Evolutionary conservation across 2,888 invertebrate genomes (phyloP).

Genomic region (Aphidius colemani): DNA sequence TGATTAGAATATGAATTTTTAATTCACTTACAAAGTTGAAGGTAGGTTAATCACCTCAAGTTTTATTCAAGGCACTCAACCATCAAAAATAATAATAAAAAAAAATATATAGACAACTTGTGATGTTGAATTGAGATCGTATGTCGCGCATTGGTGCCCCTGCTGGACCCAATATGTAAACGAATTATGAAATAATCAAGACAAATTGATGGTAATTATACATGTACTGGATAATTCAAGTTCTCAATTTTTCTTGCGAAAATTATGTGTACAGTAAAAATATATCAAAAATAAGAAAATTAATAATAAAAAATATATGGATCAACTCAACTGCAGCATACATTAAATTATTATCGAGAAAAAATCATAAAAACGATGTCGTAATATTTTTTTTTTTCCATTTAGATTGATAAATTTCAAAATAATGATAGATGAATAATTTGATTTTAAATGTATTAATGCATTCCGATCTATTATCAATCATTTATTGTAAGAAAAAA

Average conservation of each 20-base stretch:
- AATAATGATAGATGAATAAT: no score
- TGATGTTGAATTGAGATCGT: conserved; percentile 11
- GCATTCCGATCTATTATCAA: no score
- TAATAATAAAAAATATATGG: no score
- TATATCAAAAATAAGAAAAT: no score
- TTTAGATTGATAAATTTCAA: no score
- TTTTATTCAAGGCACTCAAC: conserved; percentile 9
- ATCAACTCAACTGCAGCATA: no score
- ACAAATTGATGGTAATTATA: conserved; percentile 37
- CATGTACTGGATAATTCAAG: neutral
- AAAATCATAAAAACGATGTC: no score
- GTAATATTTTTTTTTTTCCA: no score
- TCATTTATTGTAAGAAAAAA: no score
- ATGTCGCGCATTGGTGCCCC: conserved; percentile 16
- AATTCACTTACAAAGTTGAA: conserved; percentile 1
- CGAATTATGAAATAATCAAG: conserved; percentile 39
- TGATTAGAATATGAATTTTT: neutral
- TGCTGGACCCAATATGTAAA: conserved; percentile 33
- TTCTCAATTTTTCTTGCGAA: conserved; percentile 6
- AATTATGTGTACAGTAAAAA: conserved; percentile 3
- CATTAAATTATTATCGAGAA: no score
- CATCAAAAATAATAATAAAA: conserved; percentile 12
- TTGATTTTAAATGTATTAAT: no score
- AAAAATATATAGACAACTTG: no score
- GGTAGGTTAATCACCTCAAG: conserved; percentile 20